Evolutionary conservation across 2,113 vertebrate genomes (phyloP), one percentile per base, ranked within the genome.

Genomic region (Choloepus hoffmanni): DNA sequence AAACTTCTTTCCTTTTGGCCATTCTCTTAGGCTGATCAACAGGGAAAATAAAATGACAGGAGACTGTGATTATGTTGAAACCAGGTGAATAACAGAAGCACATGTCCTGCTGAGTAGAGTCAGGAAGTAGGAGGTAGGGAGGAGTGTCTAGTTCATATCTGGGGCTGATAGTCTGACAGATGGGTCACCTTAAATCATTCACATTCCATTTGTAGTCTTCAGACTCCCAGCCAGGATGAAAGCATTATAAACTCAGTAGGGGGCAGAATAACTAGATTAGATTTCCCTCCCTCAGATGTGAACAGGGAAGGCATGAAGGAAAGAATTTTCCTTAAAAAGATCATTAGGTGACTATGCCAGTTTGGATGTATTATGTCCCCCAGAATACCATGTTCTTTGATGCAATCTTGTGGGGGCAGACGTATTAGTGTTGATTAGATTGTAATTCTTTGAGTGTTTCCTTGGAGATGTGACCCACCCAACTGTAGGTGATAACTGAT

Each of bases 161-260:
- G 50, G 48, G 65, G 50, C 68, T 85, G 58, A 77, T 0, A 33
- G 83, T 85, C 62, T 90, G 90, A 89, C 28, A 85, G 89, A 53
- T 9, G 36, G 81, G 82, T 62, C 53, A 77, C 62, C 53, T 94
- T 96, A 92, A 94, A 89, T 94, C 78, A 94, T 85, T 95, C 85
- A 36, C 8, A 73, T 84, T 90, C 53, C 76, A 45, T 68, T 88
- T 86, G 90, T 1, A 58, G 50, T 50, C 87, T 9, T 12, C 77
- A 68, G 87, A 73, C 30, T 62, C 53, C 72, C 48, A 90, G 93
- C 78, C 88, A 62, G 2, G 83, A 94, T 76, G 58, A 95, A 97
- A 94, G 58, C 83, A 79, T 89, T 94, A 43, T 68, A 72, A 53
- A 95, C 62, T 90, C 94, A 83, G 92, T 73, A 94, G 91, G 83